Percentiles rank a stretch among this genome's conserved stretches.
Conservation (phyloP, 2,797 vertebrate genomes). For the Pteronotus mesoamericanus region DNA sequence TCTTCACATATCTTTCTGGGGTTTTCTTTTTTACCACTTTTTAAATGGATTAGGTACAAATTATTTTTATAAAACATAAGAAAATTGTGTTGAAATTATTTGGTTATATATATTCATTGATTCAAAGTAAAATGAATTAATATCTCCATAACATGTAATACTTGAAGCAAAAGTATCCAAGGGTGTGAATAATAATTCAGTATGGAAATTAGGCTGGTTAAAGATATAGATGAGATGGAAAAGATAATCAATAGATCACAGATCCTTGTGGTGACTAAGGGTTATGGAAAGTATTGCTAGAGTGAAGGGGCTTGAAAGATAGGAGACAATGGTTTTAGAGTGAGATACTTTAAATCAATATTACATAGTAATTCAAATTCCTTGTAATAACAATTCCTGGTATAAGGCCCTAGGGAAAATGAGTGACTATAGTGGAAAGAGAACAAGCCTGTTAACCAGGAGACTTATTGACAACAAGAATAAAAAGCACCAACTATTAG, state of each 20-base stretch:
- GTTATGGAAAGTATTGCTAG: neutral
- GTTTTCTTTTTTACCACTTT: neutral
- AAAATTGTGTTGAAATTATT: neutral
- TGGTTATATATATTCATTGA: neutral
- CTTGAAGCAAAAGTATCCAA: neutral
- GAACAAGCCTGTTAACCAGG: neutral
- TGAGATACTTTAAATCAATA: neutral
- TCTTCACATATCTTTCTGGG: neutral
- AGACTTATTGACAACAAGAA: neutral
- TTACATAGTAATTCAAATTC: neutral
- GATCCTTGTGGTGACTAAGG: neutral
- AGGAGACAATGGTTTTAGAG: neutral
- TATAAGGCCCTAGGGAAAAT: neutral
- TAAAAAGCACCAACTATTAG: neutral
- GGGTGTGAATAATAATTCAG: neutral
- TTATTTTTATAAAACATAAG: neutral
- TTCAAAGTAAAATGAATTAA: neutral
- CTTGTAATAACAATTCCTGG: neutral
- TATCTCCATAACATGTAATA: neutral
- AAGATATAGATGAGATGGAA: neutral
- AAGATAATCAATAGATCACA: neutral
- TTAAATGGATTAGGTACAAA: neutral
- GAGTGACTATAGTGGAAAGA: neutral
- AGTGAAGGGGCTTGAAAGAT: neutral
- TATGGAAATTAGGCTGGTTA: neutral